Base-by-base conservation (phyloP, 2,888 invertebrate genomes). In the Latrodectus elegans region DNA sequence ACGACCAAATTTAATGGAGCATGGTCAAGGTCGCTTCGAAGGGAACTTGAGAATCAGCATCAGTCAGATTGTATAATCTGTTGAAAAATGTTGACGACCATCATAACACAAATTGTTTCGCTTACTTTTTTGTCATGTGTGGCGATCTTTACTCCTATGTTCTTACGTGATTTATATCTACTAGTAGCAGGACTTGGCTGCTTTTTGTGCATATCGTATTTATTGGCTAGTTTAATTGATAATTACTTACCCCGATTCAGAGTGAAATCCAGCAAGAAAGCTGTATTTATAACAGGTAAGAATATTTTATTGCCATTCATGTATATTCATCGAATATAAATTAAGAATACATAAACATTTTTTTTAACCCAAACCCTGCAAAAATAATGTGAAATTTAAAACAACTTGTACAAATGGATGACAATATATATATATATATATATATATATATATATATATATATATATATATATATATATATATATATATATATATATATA, bases 211-310 rank as follows among this genome's bases (percentile, higher is more conserved):
- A 17, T 77, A 15, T 77, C 81, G 65, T 82, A 49, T 26, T 67
- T 75, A 51, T 55, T 87, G 3, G 86, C 71, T 8, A 77, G 65
- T 55, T 67, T 77, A 49, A 71, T 81, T 49, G 86, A 87, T 53
- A 87, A 82, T 73, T 49, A 55, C 15, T 60, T 87, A 38, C 80
- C 86, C 1, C 72, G 86, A 51, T 87, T 87, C 55, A 76, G 86
- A 52, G 81, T 81, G 4, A 60, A 14, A 11, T 10, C 77, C 14
- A 51, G 64, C 49, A 81, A 81, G 1, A 87, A 87, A 67, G 86
- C 86, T 9, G 86, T 87, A 8, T 82, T 87, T 51, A 77, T 87
- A 38, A 87, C 86, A 77, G 86, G 86, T 87, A n/a, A 77, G 81
- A 26, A 60, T 15, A 60, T 60, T 60, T 60, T 6, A 38, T 38